Percentiles rank a stretch among this genome's conserved stretches.
Conservation (phyloP, 2,113 vertebrate genomes). For the Nematolebias whitei region DNA sequence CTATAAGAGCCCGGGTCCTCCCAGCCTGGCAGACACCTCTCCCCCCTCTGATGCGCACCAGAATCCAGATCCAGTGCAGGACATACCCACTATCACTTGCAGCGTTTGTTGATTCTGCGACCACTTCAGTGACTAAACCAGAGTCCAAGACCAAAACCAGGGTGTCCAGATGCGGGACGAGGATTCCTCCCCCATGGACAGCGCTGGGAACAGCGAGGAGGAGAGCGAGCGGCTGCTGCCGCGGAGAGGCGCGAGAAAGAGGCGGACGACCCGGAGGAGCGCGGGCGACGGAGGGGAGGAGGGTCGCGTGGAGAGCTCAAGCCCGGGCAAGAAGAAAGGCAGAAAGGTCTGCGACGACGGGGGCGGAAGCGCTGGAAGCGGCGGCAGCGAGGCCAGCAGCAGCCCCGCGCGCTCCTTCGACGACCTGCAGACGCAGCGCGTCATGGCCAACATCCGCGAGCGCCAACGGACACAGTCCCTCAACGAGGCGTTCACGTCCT, state of each 20-base stretch:
- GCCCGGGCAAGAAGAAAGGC: constrained; percentile 86
- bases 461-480: constrained; percentile 96
- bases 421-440: constrained; percentile 94
- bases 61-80: constrained; percentile 26
- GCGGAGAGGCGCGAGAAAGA: constrained; percentile 85
- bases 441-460: constrained; percentile 97
- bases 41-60: constrained; percentile 76
- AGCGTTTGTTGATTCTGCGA: constrained; percentile 52
- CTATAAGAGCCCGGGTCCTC: constrained; percentile 90
- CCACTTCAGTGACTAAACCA: constrained; percentile 13
- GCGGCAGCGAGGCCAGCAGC: constrained; percentile 86
- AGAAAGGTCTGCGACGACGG: constrained; percentile 88
- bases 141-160: constrained; percentile 26
- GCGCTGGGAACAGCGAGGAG: constrained; percentile 94
- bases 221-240: constrained; percentile 88
- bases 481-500: constrained; percentile 95
- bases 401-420: constrained; percentile 91
- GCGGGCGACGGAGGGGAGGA: constrained; percentile 79
- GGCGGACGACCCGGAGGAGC: constrained; percentile 85
- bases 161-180: constrained; percentile 86
- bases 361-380: constrained; percentile 82
- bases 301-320: constrained; percentile 83
- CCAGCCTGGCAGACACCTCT: constrained; percentile 82
- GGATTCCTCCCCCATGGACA: constrained; percentile 94
- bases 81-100: constrained; percentile 19